Base-by-base conservation (phyloP, 2,113 vertebrate species). In the Trichechus manatus region DNA sequence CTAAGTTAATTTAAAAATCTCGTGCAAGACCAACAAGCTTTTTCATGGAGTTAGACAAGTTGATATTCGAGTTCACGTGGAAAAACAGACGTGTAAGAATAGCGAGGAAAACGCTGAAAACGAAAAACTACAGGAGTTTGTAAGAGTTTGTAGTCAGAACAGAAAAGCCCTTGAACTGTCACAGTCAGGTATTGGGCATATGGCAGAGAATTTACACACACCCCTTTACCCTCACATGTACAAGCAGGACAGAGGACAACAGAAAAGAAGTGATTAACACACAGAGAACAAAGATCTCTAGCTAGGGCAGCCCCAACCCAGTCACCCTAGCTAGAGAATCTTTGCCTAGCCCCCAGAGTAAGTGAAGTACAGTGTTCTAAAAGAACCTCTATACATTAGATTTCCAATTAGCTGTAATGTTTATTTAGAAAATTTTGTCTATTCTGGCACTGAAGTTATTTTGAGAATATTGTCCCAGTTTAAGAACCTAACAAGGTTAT, bases 1-100 rank as follows among this genome's bases (percentile, higher is more conserved):
- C 36, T 89, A 53, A 42, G 9, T 91, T 89, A 64, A 96, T 88
- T 81, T 39, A 20, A 93, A 89, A 81, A 72, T 59, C 68, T 84
- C 86, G 53, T 68, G 20, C 81, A 20, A n/a, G 95, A 77, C 13
- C 33, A 78, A 17, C 20, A 94, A 74, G 11, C 2, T 56, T 83
- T 93, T 68, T 89, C 31, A 53, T 50, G 29, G 31, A 20, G 31
- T 33, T 56, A 97, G 61, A 36, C 59, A 95, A 89, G 10, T 87
- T 84, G 84, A 86, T 84, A n/a, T 63, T 68, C 80, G 61, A 42
- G 10, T 72, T 91, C 29, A 44, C 4, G 7, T 44, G 50, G 25
- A 79, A 85, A 97, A 91, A 63, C 70, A 36, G n/a, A 36, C n/a
- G 9, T 33, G 17, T 72, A 36, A 42, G 20, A 66, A 11, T 20